Conservation (phyloP, 2,797 vertebrate species). For the Peromyscus melanophrys region DNA sequence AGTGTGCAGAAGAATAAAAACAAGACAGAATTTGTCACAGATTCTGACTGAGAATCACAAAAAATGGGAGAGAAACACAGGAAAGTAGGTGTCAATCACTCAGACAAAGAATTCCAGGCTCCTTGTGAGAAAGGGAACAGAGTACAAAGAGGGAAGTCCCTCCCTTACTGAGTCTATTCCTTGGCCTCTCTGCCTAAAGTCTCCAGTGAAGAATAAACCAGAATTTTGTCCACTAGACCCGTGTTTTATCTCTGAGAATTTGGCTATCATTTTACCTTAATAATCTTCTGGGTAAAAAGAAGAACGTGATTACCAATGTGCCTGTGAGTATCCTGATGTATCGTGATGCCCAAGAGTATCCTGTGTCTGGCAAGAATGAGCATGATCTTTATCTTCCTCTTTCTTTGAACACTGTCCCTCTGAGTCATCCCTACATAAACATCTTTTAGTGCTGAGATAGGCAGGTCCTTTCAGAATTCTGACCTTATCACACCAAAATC, state of each 20-base stretch:
- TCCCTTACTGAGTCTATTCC: not conserved
- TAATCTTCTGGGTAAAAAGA: not conserved
- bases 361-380: not conserved
- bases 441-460: not conserved
- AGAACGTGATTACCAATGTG: not conserved
- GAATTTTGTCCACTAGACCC: not conserved
- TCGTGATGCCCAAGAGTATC: not conserved
- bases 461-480: not conserved
- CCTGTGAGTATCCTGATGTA: too few species aligned
- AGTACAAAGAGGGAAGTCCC: not conserved
- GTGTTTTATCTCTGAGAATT: not conserved
- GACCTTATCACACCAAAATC: not conserved
- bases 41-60: not conserved
- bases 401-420: not conserved
- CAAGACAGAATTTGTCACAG: not conserved
- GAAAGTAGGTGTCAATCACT: not conserved
- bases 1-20: not conserved
- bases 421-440: not conserved
- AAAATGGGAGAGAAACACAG: not conserved
- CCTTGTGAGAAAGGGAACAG: not conserved
- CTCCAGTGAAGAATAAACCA: not conserved
- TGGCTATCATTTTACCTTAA: not conserved
- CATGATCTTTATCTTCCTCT: not conserved
- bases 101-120: not conserved
- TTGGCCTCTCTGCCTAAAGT: not conserved